Base-by-base conservation (phyloP, 1,140 invertebrate genomes). In the Drosophila pseudoobscura region DNA sequence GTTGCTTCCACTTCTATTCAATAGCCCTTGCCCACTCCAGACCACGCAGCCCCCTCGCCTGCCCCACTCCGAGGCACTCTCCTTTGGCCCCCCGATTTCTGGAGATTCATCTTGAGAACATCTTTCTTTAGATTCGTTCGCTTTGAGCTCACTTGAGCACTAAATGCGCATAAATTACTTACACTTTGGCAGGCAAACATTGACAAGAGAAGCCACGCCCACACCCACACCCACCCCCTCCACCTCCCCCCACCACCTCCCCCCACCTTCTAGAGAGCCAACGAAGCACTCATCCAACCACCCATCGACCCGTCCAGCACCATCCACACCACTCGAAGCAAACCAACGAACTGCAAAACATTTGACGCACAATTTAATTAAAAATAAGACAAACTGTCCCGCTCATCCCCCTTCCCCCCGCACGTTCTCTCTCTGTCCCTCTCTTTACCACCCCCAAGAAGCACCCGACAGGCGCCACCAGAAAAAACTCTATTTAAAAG, bases 321-420 rank as follows among this genome's bases (percentile, higher is more conserved):
- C 20, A 20, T 35, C 29, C 57, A 15, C 44, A 15, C 43, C 45
- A 49, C 24, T 11, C 44, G 52, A 52, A 31, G 43, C 52, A 69
- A 83, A 71, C 70, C 76, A 80, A 68, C 80, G 80, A 84, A 73
- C 80, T 76, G 80, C 74, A 85, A 73, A 80, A 71, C 75, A 82
- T 82, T 87, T 87, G 82, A 87, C 82, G 82, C 82, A 87, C 83
- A 88, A 87, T 87, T 87, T 87, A 87, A 87, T 87, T 87, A 85
- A 85, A 85, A 78, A 70, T 63, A 85, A 80, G 69, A 78, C 54
- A 75, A 75, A 75, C 60, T 54, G 45, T 31, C 24, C 11, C 41
- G 13, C 31, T 13, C 41, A 45, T 35, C 41, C 43, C 20, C 9
- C 24, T 35, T 26, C 43, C 20, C 9, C 24, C 9, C 6, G 4